Evolutionary conservation across 2,113 vertebrate genomes (phyloP), one percentile per base, ranked within the genome.

Genomic region (Esox niger): DNA sequence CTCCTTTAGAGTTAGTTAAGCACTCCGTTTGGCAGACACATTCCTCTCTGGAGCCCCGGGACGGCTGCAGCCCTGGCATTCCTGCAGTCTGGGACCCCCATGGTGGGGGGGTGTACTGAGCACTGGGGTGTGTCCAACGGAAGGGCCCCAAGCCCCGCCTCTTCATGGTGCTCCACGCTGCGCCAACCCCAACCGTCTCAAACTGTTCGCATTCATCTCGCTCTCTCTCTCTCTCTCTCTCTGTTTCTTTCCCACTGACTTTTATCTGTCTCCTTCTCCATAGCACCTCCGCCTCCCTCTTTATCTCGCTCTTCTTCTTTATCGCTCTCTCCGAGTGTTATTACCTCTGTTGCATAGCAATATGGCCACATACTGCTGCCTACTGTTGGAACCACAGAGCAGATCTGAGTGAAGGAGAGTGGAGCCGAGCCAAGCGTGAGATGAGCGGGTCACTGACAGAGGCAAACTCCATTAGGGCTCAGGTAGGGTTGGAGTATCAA

Each of bases 1-100:
- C 90, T 84, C 88, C 88, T 89, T 88, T 87, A 77, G 86, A 88
- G 75, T 88, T 91, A 92, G 92, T 92, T 88, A 91, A 90, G 88
- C 79, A 84, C 55, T 73, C 38, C 15, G 38, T 43, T 84, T 84
- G 87, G 88, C 87, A 86, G 83, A 67, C n/a, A n/a, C 47, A 26
- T 30, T 27, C 56, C 56, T 26, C 23, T 17, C 47, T n/a, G 7
- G 47, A 2, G 52, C 17, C 31, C 64, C 23, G 49, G 20, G 30
- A 33, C 15, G 31, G 52, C 47, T n/a, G 8, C 47, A 3, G 74
- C 79, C 66, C 71, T 6, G 43, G 74, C 78, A 59, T 84, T 83
- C 81, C 84, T 78, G 29, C 71, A 66, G 64, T 35, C 80, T 68
- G 69, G 68, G 67, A n/a, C 61, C 71, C 35, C 69, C 31, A 29